Evolutionary conservation across 2,113 vertebrate species (phyloP), one percentile per base, ranked within the genome.

Genomic region (Elachura formosa): DNA sequence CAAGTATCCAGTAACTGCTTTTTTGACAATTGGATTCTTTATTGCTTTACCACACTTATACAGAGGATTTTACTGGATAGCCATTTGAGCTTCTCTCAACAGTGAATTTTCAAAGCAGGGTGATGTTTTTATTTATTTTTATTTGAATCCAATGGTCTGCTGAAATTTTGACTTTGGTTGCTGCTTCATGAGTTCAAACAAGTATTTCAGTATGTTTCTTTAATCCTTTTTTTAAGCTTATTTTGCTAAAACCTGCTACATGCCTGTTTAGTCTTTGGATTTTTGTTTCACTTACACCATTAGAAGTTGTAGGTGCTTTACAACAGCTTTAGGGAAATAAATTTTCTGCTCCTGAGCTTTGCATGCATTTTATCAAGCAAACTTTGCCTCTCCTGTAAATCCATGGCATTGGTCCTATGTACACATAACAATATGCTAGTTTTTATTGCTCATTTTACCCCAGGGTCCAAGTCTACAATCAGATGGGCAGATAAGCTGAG

Each of bases 301-400:
- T 11, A 33, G 54, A 56, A 86, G 23, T 0, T 62, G 7, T n/a
- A 63, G 24, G 18, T 51, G 21, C 22, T 79, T 90, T 78, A 49
- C 25, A 38, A 36, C 11, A 28, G 16, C 6, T 12, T 38, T 51
- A 87, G 34, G 58, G 43, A 86, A 72, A 58, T 89, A 75, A 40
- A 34, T 72, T 78, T 17, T 84, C 28, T 68, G 18, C 23, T 75
- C 25, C 62, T 63, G 13, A 29, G 52, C 43, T 49, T 87, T 82
- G 56, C 28, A 52, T 40, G 36, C 45, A 54, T 81, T 94, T 91
- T 89, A 87, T 92, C 54, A 49, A 54, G 67, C 69, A 93, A 87
- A 82, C 66, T 95, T 94, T 95, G 85, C 74, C 92, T 96, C 54
- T 87, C 45, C 74, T 94, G 56, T 94, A 95, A 95, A 91, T 61